Base-by-base conservation (phyloP, 2,797 vertebrate species). In the Steatocranus sp. region DNA sequence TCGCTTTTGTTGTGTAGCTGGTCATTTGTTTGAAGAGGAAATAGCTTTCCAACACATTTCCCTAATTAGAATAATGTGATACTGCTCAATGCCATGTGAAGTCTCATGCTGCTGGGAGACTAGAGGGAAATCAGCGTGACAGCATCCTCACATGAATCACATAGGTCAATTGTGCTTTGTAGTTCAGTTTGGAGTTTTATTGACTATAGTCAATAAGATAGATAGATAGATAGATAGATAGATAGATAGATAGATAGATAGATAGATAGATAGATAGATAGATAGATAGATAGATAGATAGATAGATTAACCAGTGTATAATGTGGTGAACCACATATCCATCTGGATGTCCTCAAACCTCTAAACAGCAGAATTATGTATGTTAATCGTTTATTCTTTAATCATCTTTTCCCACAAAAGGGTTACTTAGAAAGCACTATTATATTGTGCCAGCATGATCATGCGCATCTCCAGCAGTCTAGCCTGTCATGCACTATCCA, bases 41-140 rank as follows among this genome's bases (percentile, higher is more conserved):
- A 93, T 92, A 91, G 93, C 91, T 90, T 95, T 95, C 90, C 91
- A 91, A 94, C 92, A 94, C 93, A 94, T 94, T 95, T 95, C 89
- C 91, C 91, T 94, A 92, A 93, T 94, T 93, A 93, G 89, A 95
- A 95, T 94, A 89, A 95, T 95, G 92, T 87, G 90, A 91, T 94
- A 86, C 48, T 80, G 91, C 83, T 93, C 92, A 89, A 92, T 93
- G 74, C 78, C 17, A 91, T 89, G 88, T 86, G 89, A 92, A 91
- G 87, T 90, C 93, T 82, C 93, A 94, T 94, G 93, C 93, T 93
- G 92, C 89, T 94, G 92, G 90, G 92, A 95, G 91, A 89, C 91
- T 87, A 18, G 81, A 78, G 70, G 36, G 78, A 86, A 93, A 91
- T 88, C 92, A 93, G 90, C 78, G 25, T 93, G 90, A 93, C 89